phyloP scores from a whole-genome alignment of 1,140 invertebrate species.

The Plutomurus gul region DNA sequence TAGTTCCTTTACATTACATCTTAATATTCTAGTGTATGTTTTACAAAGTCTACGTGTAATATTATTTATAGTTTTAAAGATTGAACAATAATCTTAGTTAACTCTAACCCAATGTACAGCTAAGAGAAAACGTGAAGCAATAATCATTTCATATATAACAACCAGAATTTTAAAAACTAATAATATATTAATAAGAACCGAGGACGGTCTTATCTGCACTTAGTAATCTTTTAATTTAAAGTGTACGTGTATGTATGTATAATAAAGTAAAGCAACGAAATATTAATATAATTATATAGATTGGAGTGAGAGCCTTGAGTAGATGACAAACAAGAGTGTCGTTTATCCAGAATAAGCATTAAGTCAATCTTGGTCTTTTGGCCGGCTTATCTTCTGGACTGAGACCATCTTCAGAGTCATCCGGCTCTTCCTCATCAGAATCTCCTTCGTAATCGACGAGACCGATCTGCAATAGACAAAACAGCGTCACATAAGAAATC shows the following conservation, averaged over 20 bases:
- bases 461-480: constrained; percentile 66
- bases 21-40: background rate
- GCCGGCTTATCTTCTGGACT: constrained; percentile 58
- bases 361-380: constrained; percentile 65
- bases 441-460: constrained; percentile 95
- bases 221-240: background rate
- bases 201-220: background rate
- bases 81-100: too few species aligned
- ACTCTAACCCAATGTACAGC: background rate
- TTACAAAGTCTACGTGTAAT: constrained; percentile 10
- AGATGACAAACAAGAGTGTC: background rate
- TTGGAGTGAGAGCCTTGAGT: background rate
- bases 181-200: background rate
- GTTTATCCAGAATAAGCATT: constrained; percentile 37
- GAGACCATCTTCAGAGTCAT: constrained; percentile 64
- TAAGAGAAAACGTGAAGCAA: background rate
- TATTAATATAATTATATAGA: background rate
- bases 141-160: background rate
- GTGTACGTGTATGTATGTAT: background rate
- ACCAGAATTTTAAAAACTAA: constrained; percentile 3
- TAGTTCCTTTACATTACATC: background rate
- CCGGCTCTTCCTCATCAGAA: constrained; percentile 87
- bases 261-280: constrained; percentile 5
- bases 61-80: too few species aligned
- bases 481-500: constrained; percentile 31